Percentiles rank a stretch among this genome's conserved stretches.
Evolutionary conservation across 1,140 invertebrate genomes (phyloP).

Genomic region (Eriosoma lanigerum): DNA sequence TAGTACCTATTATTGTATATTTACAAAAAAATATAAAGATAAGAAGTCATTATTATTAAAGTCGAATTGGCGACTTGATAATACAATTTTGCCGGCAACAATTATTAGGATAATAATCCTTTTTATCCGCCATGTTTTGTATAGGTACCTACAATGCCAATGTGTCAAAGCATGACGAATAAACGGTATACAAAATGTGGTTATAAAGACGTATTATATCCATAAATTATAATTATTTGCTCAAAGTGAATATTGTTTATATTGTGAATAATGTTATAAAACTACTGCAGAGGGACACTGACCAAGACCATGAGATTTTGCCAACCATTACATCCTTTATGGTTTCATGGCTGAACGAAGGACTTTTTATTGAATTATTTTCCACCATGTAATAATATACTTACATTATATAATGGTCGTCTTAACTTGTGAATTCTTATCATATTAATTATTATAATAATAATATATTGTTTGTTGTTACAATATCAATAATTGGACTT

Average conservation of each 20-base stretch:
- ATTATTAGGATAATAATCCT: not conserved
- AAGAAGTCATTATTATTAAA: not conserved
- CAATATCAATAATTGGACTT: not conserved
- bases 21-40: not conserved
- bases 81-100: not conserved
- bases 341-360: constrained; percentile 29
- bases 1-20: not conserved
- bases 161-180: constrained; percentile 20
- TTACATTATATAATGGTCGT: not conserved
- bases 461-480: no score
- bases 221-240: constrained; percentile 18
- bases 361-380: constrained; percentile 32
- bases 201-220: not conserved
- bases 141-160: not conserved
- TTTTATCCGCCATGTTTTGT: no score
- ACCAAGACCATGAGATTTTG: constrained; percentile 43
- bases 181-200: constrained; percentile 4
- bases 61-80: not conserved
- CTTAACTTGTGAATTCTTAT: not conserved
- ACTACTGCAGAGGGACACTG: constrained; percentile 28
- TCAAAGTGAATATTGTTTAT: not conserved
- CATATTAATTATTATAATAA: not conserved
- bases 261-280: not conserved
- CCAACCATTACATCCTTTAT: constrained; percentile 37
- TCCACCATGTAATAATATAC: not conserved